A percentile compares a stretch with the other conserved stretches of the same genome.
Evolutionary conservation across 2,888 invertebrate genomes (phyloP).

Genomic region (Watsonalla binaria): DNA sequence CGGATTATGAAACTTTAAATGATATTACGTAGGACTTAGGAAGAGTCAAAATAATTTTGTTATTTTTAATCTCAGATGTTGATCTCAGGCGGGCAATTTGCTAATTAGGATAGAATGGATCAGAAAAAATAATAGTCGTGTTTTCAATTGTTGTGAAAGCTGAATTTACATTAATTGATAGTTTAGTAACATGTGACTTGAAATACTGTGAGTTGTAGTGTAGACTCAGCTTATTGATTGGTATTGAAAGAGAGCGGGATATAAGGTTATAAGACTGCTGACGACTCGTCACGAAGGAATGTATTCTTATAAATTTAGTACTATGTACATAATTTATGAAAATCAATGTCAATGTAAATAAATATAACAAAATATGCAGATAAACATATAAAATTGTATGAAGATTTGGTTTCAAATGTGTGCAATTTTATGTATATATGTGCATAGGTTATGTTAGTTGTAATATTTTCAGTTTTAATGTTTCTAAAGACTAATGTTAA

Average conservation of each 20-base stretch:
- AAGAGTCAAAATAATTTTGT: constrained; percentile 19
- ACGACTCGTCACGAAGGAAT: constrained; percentile 24
- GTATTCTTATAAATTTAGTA: constrained; percentile 22
- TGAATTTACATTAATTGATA: constrained; percentile 2
- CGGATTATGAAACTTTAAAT: background rate
- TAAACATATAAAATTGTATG: too few relatives aligned
- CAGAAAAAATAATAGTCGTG: constrained; percentile 4
- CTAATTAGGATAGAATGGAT: constrained; percentile 9
- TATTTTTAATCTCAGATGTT: constrained; percentile 46
- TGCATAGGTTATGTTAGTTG: too few relatives aligned
- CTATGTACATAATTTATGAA: constrained; percentile 7
- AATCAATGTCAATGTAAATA: constrained; percentile 44
- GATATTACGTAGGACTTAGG: background rate
- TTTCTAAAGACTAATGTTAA: too few relatives aligned
- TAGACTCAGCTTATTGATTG: constrained; percentile 7
- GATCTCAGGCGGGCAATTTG: constrained; percentile 61
- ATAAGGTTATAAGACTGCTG: constrained; percentile 35
- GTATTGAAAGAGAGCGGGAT: constrained; percentile 21
- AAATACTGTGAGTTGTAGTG: background rate
- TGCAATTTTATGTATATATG: too few relatives aligned
- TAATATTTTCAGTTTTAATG: too few relatives aligned
- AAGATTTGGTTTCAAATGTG: too few relatives aligned
- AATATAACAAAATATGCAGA: constrained; percentile 4
- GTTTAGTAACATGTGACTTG: background rate
- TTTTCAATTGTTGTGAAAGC: constrained; percentile 7